These are phyloP conservation scores for Tokudaia muenninki DNA, from an alignment of 2,797 vertebrate species.

Conservation along the genomic window DNA sequence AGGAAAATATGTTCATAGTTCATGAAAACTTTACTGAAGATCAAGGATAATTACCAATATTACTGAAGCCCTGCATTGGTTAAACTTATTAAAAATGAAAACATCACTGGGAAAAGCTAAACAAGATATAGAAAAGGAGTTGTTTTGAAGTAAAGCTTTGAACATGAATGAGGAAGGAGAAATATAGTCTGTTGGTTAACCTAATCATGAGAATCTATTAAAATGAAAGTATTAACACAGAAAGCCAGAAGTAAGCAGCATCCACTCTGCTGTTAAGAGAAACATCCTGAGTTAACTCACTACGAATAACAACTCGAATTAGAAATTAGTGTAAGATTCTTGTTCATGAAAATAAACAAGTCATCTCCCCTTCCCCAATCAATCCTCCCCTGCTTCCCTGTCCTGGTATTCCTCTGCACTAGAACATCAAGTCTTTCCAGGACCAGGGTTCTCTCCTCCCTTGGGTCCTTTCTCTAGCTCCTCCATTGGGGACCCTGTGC, in stretches of 20 bases:
- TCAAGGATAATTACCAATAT: conserved; percentile 18
- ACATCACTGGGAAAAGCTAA: conserved; percentile 57
- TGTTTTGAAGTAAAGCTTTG: not conserved
- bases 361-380: too few species aligned
- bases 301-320: not conserved
- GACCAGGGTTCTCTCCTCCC: too few species aligned
- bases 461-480: too few species aligned
- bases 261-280: not conserved
- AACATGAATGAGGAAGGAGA: conserved; percentile 32
- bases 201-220: not conserved
- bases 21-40: not conserved
- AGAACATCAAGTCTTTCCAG: too few species aligned
- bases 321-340: not conserved
- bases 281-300: not conserved
- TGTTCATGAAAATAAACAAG: not conserved
- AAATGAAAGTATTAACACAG: not conserved
- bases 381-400: too few species aligned
- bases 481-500: too few species aligned
- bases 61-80: not conserved
- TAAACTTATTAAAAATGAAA: conserved; percentile 61
- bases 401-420: too few species aligned
- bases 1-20: conserved; percentile 61
- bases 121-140: conserved; percentile 56
- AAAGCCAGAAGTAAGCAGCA: not conserved
- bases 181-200: not conserved